Percentiles rank a stretch among this genome's conserved stretches.
These are phyloP conservation scores for Triplophysa tibetana DNA, from an alignment of 2,113 vertebrate genomes.

Conservation along the genomic window DNA sequence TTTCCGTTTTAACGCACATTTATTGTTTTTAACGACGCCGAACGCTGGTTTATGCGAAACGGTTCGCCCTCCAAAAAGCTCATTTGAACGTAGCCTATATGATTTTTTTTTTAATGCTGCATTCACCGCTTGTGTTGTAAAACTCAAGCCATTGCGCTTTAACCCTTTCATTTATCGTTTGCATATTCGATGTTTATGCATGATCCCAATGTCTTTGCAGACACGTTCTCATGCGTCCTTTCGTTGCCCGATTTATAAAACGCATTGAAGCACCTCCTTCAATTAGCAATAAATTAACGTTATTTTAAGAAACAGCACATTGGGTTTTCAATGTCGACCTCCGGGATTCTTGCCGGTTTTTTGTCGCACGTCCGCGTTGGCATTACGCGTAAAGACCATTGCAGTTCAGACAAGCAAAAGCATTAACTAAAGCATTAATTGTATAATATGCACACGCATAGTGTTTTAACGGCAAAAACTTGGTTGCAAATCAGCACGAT, in stretches of 20 bases:
- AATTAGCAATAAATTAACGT: not conserved
- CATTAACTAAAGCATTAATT: too few species aligned
- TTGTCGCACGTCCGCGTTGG: too few species aligned
- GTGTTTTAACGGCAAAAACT: too few species aligned
- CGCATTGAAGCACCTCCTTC: not conserved
- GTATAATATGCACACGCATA: not conserved
- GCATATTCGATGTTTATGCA: not conserved
- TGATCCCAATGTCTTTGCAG: not conserved
- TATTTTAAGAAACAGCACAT: not conserved
- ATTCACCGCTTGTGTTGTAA: not conserved
- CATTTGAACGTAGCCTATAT: not conserved
- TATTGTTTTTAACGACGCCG: not conserved
- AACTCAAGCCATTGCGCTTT: too few species aligned
- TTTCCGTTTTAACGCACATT: not conserved
- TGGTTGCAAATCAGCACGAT: too few species aligned
- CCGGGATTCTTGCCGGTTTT: too few species aligned
- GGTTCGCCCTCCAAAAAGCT: not conserved
- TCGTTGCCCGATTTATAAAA: not conserved
- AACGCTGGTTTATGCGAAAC: not conserved
- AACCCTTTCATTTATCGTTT: not conserved
- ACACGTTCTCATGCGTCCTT: not conserved
- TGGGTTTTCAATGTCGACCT: too few species aligned
- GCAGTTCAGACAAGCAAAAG: too few species aligned
- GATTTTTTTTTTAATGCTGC: not conserved
- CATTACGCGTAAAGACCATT: too few species aligned